A percentile compares a stretch with the other conserved stretches of the same genome.
These are phyloP conservation scores for Melanostigma gelatinosum DNA, from an alignment of 2,113 vertebrate species.

Conservation along the genomic window DNA sequence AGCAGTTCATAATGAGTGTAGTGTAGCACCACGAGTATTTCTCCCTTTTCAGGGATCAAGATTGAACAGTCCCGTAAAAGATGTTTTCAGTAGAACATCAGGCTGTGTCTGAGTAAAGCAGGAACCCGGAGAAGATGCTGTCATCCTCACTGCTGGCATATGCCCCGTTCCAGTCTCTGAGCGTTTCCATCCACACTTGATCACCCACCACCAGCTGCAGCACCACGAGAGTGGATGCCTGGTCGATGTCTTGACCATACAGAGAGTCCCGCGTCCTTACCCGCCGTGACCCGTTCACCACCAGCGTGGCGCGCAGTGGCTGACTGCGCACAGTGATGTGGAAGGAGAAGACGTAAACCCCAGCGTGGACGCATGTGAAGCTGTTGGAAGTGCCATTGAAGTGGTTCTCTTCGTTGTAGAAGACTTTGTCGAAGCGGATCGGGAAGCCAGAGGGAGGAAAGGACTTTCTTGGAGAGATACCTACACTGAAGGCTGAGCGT, in stretches of 20 bases:
- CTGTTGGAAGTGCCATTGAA: constrained; percentile 88
- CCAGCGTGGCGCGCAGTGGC: constrained; percentile 88
- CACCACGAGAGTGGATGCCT: constrained; percentile 91
- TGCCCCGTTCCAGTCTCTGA: constrained; percentile 94
- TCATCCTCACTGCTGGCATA: constrained; percentile 93
- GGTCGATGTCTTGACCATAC: constrained; percentile 95
- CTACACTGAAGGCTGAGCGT: constrained; percentile 92
- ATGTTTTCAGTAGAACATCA: constrained; percentile 33
- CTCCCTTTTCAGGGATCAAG: constrained; percentile 25
- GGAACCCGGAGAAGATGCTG: constrained; percentile 94
- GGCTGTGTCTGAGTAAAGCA: constrained; percentile 87
- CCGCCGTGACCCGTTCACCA: constrained; percentile 87
- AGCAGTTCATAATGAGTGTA: constrained; percentile 33
- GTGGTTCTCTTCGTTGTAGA: constrained; percentile 90
- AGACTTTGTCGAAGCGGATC: constrained; percentile 91
- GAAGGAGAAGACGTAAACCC: constrained; percentile 93
- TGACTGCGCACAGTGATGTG: constrained; percentile 93
- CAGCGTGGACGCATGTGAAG: constrained; percentile 90
- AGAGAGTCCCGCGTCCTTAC: constrained; percentile 91
- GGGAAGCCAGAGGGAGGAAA: constrained; percentile 92
- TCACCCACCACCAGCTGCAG: constrained; percentile 87
- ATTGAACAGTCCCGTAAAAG: neutral
- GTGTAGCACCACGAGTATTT: constrained; percentile 45
- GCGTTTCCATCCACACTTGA: constrained; percentile 95
- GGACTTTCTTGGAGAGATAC: constrained; percentile 89